phyloP scores from a whole-genome alignment of 2,797 vertebrate genomes.

The Erithacus rubecula region DNA sequence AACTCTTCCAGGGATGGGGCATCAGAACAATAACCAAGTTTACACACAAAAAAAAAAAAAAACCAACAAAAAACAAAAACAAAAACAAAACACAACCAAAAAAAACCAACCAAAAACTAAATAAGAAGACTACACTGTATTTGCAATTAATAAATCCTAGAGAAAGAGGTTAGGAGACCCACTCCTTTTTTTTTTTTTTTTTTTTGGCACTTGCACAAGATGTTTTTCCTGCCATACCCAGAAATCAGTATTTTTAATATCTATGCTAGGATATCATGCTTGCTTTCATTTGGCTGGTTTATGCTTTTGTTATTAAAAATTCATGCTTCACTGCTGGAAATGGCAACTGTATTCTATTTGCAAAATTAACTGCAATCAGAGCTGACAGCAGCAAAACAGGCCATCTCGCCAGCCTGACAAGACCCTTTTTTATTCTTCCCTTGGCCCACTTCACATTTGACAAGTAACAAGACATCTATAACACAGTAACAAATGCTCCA shows the following conservation, averaged over 20 bases:
- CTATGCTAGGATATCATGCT: background rate
- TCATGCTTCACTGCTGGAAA: slow-evolving; percentile 66
- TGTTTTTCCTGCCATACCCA: background rate
- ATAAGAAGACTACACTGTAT: background rate
- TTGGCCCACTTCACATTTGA: slow-evolving; percentile 79
- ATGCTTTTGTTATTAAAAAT: slow-evolving; percentile 40
- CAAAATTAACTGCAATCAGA: slow-evolving; percentile 70
- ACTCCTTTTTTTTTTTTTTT: background rate
- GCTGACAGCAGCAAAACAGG: slow-evolving; percentile 49
- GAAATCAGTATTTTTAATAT: background rate
- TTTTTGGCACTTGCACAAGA: background rate
- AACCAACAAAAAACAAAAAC: background rate
- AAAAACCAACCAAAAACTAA: too few species aligned
- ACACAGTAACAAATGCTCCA: slow-evolving; percentile 80
- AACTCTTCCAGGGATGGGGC: background rate
- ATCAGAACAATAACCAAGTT: background rate
- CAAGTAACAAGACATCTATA: slow-evolving; percentile 76
- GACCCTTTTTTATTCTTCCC: slow-evolving; percentile 68
- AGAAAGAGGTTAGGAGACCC: background rate
- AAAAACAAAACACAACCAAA: too few species aligned
- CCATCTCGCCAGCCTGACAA: slow-evolving; percentile 57
- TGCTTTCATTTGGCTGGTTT: background rate
- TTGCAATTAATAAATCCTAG: background rate
- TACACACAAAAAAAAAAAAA: too few species aligned
- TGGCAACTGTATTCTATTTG: slow-evolving; percentile 69